phyloP scores from a whole-genome alignment of 2,113 vertebrate species.

The Toxotes chatareus region DNA sequence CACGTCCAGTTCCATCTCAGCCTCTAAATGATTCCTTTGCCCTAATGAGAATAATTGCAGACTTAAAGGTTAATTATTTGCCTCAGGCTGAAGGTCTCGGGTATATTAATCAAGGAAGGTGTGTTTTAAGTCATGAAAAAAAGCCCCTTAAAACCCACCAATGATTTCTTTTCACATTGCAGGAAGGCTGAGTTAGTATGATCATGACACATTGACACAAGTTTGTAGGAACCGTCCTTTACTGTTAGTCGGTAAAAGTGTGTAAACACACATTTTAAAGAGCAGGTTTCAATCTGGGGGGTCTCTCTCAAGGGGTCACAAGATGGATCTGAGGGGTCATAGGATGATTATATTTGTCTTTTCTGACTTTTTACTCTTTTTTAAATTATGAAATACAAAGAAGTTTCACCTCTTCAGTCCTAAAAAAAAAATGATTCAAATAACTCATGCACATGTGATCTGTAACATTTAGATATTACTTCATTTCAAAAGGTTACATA shows the following conservation, averaged over 20 bases:
- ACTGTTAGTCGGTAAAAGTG: too few relatives aligned
- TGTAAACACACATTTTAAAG: too few relatives aligned
- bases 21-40: constrained; percentile 14
- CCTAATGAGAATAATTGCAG: constrained; percentile 34
- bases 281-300: too few relatives aligned
- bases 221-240: too few relatives aligned
- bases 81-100: not conserved
- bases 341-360: too few relatives aligned
- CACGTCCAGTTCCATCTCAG: constrained; percentile 33
- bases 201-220: too few relatives aligned
- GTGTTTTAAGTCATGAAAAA: constrained; percentile 1
- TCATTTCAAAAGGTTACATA: not conserved
- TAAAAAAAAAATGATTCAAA: too few relatives aligned
- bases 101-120: not conserved
- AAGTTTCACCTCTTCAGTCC: not conserved
- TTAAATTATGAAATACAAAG: not conserved
- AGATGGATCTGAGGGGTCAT: not conserved
- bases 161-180: not conserved
- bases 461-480: not conserved
- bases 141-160: not conserved
- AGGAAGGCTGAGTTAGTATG: not conserved
- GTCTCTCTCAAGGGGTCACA: not conserved
- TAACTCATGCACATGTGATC: not conserved
- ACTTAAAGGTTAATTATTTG: constrained; percentile 46
- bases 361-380: not conserved